Evolutionary conservation across 92 coral and sea anemone species (phyloP), one percentile per base, ranked within the genome.

Genomic region (Virgularia gustaviana): DNA sequence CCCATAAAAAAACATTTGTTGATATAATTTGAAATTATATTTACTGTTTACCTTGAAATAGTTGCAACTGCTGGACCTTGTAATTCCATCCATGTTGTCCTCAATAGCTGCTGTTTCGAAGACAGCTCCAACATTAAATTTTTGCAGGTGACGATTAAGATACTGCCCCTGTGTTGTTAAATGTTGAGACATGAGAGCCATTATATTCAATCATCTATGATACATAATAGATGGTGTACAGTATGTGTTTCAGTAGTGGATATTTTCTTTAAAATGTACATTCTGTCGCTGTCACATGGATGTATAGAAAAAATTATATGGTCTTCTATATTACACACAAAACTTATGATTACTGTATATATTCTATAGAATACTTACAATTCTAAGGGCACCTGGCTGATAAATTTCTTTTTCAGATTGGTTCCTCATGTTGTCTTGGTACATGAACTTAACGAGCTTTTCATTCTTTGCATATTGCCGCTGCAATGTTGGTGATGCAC

Each of bases 371-470:
- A 55, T 55, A 55, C 62, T 23, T 55, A 55, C 62, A 12, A 55
- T 33, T 55, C 62, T 55, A 6, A 55, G 62, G 32, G 62, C 9
- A 55, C 62, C 62, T 23, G 62, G 33, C 35, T 55, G 62, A 27
- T 55, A 55, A 23, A 55, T 55, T 20, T 55, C 34, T 37, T 55
- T 55, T 23, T 6, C 23, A 24, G 33, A 24, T 55, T 55, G 62
- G 27, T 55, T 37, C 35, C 34, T 15, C 35, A 23, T 1, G 35
- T 24, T 55, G 62, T 55, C 62, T 27, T 55, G 62, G 62, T 55
- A 55, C 62, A 55, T 55, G 12, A 55, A 55, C 62, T 55, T 55
- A 18, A 2, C 2, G 1, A 55, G 32, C 62, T 55, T 55, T 33
- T 0, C 62, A 55, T 27, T 55, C 13, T 55, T 55, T 12, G 62